Conservation (phyloP, 2,888 invertebrate species). For the Pheosia gnoma region DNA sequence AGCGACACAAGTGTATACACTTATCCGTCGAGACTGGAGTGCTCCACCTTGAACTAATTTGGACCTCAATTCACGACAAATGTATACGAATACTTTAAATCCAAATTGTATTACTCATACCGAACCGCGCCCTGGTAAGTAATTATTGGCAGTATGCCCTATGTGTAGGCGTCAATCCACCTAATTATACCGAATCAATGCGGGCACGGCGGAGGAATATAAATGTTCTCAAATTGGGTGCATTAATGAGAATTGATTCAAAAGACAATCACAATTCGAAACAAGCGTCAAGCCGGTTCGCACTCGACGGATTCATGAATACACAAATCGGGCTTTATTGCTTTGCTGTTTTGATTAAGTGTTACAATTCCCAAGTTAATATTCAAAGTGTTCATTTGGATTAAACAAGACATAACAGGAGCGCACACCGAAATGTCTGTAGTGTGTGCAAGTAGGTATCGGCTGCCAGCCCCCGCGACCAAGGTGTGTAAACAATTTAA, state of each 20-base stretch:
- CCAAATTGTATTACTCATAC: slow-evolving; percentile 30
- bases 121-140: slow-evolving; percentile 22
- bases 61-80: slow-evolving; percentile 31
- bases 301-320: slow-evolving; percentile 59
- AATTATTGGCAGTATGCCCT: slow-evolving; percentile 27
- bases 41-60: slow-evolving; percentile 50
- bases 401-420: not conserved
- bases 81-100: slow-evolving; percentile 26
- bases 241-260: slow-evolving; percentile 60
- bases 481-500: slow-evolving; percentile 41
- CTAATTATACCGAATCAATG: slow-evolving; percentile 39
- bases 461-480: slow-evolving; percentile 33
- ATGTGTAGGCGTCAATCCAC: slow-evolving; percentile 28
- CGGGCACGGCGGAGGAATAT: slow-evolving; percentile 35
- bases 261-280: slow-evolving; percentile 59
- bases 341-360: slow-evolving; percentile 46
- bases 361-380: slow-evolving; percentile 48
- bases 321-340: slow-evolving; percentile 62
- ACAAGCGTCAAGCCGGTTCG: slow-evolving; percentile 44
- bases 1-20: slow-evolving; percentile 43
- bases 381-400: slow-evolving; percentile 36
- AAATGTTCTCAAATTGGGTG: slow-evolving; percentile 44
- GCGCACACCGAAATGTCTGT: slow-evolving; percentile 24
- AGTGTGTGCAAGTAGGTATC: slow-evolving; percentile 20
- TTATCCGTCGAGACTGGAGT: slow-evolving; percentile 43